Evolutionary conservation across 2,888 invertebrate genomes (phyloP), one percentile per base, ranked within the genome.

Genomic region (Rhingia rostrata): DNA sequence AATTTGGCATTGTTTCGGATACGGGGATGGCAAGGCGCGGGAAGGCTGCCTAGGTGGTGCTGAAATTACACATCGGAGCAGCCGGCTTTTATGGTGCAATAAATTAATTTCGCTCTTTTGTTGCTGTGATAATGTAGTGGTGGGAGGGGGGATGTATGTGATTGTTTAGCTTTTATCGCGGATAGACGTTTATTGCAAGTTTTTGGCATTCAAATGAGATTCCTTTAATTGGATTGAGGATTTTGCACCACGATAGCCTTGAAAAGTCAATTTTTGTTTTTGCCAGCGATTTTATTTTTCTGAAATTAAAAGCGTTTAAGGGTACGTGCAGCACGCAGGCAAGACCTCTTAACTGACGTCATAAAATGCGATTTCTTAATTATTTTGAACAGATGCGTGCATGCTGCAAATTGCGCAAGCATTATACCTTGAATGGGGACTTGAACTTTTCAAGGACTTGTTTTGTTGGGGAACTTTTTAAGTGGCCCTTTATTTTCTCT

Each of bases 101-200:
- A 74, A 74, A 64, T 66, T 66, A 74, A 74, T 74, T 74, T 47
- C 37, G 39, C 12, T 64, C 33, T 54, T 64, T 64, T 56, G 64
- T 32, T 74, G 56, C 14, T 30, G 43, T 43, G 33, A 5, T 4
- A 35, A 4, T n/a, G n/a, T n/a, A 32, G 14, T 14, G 35, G n/a
- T 43, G 37, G 37, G 9, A 0, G 45, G 5, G 47, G 30, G 7
- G 30, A 22, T 72, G 33, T 53, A 41, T 39, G 47, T 35, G 7
- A 30, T 9, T 22, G 4, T 39, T 39, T 49, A 39, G 33, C 9
- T 30, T 56, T 45, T 2, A 35, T 6, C 39, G 39, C 30, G 35
- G 30, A 35, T 22, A 32, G n/a, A 43, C 43, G 45, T 53, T 73
- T 63, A 61, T 61, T 60, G 35, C 61, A 35, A 22, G 22, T 14